Percentiles rank a stretch among this genome's conserved stretches.
phyloP scores from a whole-genome alignment of 2,888 invertebrate genomes.

The Pristionchus japonicus region DNA sequence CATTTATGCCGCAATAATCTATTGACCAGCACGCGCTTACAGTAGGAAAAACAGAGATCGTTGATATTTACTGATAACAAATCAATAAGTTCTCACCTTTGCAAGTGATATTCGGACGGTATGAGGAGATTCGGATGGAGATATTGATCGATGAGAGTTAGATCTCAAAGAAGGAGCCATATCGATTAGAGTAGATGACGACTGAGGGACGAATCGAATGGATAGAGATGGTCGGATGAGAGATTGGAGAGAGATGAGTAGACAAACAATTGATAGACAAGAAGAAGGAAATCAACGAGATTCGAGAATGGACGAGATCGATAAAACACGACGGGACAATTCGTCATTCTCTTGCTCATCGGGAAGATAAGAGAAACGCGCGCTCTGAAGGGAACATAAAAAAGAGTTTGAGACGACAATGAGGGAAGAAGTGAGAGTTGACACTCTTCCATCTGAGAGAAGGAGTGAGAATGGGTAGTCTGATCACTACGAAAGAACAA shows the following conservation, averaged over 20 bases:
- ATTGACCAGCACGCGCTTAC: background rate
- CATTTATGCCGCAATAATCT: background rate
- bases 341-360: background rate
- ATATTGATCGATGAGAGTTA: background rate
- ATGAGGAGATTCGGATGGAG: background rate
- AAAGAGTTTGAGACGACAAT: slow-evolving; percentile 1
- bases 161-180: slow-evolving; percentile 1
- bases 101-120: background rate
- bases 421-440: background rate
- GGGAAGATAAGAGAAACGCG: slow-evolving; percentile 25
- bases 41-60: background rate
- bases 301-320: background rate
- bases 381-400: background rate
- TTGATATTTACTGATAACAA: too few species aligned
- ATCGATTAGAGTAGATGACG: background rate
- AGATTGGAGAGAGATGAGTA: background rate
- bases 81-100: background rate
- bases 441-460: background rate
- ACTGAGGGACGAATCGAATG: background rate
- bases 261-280: slow-evolving; percentile 27
- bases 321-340: background rate
- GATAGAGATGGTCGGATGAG: background rate
- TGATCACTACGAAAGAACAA: slow-evolving; percentile 20
- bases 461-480: background rate
- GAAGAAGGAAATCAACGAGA: background rate